phyloP scores from a whole-genome alignment of 2,888 invertebrate species.

The Tenthredo livida region DNA sequence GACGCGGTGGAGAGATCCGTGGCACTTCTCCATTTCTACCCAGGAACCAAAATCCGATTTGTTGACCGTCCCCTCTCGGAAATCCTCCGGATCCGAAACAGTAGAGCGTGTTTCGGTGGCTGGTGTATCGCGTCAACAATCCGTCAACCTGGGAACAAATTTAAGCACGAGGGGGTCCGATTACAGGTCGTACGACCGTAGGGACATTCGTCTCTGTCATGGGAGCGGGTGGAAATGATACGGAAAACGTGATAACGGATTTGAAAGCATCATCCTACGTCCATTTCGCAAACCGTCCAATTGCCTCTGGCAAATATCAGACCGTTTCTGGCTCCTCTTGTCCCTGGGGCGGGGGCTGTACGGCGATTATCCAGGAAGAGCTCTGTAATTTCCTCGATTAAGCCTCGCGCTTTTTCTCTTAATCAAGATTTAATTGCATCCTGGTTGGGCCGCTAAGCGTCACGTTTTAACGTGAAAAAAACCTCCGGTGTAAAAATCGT shows the following conservation, averaged over 20 bases:
- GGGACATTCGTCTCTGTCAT: constrained; percentile 49
- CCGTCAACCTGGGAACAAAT: constrained; percentile 40
- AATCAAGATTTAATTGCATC: constrained; percentile 50
- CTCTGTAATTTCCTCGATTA: constrained; percentile 50
- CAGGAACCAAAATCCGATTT: constrained; percentile 7
- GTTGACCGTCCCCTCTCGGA: constrained; percentile 21
- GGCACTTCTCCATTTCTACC: neutral
- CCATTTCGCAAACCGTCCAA: constrained; percentile 39
- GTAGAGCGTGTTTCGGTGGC: constrained; percentile 4
- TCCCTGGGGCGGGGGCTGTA: constrained; percentile 8
- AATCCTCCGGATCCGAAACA: constrained; percentile 22
- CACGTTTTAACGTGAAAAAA: neutral
- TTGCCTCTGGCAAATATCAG: constrained; percentile 39
- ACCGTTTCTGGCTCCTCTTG: neutral
- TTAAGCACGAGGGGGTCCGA: constrained; percentile 35
- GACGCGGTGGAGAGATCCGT: neutral
- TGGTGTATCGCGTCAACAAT: constrained; percentile 17
- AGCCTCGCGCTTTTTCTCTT: constrained; percentile 49
- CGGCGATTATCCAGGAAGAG: constrained; percentile 30
- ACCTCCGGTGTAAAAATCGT: neutral
- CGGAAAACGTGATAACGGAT: constrained; percentile 50
- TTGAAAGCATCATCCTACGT: constrained; percentile 28
- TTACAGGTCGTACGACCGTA: constrained; percentile 27
- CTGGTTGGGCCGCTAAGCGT: neutral
- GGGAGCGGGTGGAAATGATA: constrained; percentile 34